Base-by-base conservation (phyloP, 2,888 invertebrate genomes). In the Chamaedrilus cognettii region DNA sequence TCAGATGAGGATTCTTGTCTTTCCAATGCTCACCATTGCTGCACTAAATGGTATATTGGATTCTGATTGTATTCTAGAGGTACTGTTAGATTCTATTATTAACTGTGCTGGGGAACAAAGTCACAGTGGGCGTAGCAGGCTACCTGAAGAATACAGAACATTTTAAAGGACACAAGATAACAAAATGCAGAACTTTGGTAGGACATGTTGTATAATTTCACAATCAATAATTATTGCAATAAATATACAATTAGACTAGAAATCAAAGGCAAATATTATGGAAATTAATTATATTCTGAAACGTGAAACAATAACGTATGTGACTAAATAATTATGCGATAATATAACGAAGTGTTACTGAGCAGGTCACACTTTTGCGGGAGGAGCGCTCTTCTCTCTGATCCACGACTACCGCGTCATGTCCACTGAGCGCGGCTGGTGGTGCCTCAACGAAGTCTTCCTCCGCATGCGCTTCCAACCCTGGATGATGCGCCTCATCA, bases 351-450 rank as follows among this genome's bases (percentile, higher is more conserved):
- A n/a, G n/a, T n/a, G n/a, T n/a, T n/a, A n/a, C n/a, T n/a, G n/a
- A n/a, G n/a, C 65, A 78, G 79, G 79, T 32, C 79, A 79, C 59
- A 68, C 75, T 3, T 76, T 77, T 70, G 77, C 78, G 33, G 78
- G 75, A n/a, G 78, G 78, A 19, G 77, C 75, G 0, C 64, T 79
- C 28, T 62, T 78, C 2, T 73, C 77, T 2, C 51, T 76, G n/a
- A 59, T 70, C 15, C 78, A 78, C 68, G 79, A 78, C 66, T 72
- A 75, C 58, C 67, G 76, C 7, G 66, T 76, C 19, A 77, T 78
- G 76, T 65, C 69, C 15, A 42, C 58, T 28, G 74, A 74, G 15
- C 62, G 69, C 60, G 77, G 77, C 4, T 79, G 77, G 77, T 70
- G 77, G n/a, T 71, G 70, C n/a, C 66, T 77, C 68, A 77, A 77